Evolutionary conservation across 2,797 vertebrate genomes (phyloP).

Genomic region (Hydrophis major): DNA sequence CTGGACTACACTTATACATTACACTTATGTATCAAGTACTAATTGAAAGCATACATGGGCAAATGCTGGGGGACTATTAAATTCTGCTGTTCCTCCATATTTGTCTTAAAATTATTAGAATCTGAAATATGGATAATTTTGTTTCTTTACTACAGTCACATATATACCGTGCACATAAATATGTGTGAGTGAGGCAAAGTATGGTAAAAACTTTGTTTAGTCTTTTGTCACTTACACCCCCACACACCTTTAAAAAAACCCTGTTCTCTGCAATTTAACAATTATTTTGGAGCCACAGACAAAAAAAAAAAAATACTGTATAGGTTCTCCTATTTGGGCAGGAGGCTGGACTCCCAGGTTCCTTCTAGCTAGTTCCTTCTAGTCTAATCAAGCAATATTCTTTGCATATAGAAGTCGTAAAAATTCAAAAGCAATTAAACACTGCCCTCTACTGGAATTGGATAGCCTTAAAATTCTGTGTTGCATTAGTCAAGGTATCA

Average conservation of each 20-base stretch:
- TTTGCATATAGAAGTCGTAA: background rate
- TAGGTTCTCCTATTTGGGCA: too few relatives aligned
- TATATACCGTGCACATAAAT: background rate
- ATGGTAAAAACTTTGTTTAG: background rate
- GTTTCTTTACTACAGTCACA: background rate
- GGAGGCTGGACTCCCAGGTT: too few relatives aligned
- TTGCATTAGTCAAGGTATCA: background rate
- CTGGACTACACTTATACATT: background rate
- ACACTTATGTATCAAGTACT: background rate
- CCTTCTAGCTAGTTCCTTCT: too few relatives aligned
- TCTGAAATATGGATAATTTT: background rate
- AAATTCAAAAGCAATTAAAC: constrained; percentile 40
- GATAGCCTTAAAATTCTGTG: background rate
- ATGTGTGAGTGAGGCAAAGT: background rate
- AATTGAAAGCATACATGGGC: background rate
- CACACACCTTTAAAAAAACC: constrained; percentile 27
- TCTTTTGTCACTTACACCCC: fast-evolving
- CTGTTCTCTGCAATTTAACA: constrained; percentile 27
- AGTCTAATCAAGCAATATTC: too few relatives aligned
- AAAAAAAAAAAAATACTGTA: background rate
- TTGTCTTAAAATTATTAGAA: background rate
- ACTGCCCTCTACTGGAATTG: constrained; percentile 63
- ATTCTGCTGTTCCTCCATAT: background rate
- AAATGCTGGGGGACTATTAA: background rate
- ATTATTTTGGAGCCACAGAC: background rate